A percentile compares a stretch with the other conserved stretches of the same genome.
Evolutionary conservation across 2,797 vertebrate genomes (phyloP).

Genomic region (Platyrinchus mystaceus): DNA sequence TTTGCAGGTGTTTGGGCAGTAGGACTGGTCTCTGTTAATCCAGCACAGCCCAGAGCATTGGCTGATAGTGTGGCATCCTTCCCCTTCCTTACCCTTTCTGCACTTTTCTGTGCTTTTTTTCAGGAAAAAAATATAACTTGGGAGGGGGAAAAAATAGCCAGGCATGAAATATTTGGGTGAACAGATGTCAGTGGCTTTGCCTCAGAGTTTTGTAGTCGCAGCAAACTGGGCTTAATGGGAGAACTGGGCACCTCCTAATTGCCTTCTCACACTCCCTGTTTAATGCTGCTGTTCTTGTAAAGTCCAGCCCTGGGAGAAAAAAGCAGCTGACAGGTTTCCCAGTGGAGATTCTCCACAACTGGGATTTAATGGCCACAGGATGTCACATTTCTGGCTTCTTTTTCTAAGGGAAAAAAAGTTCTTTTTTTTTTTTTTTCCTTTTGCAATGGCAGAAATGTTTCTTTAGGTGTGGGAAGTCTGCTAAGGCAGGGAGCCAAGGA

Average conservation of each 20-base stretch:
- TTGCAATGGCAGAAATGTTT: not conserved
- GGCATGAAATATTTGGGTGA: not conserved
- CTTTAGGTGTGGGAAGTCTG: not conserved
- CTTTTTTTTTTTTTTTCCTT: not conserved
- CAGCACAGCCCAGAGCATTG: not conserved
- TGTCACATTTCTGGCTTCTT: not conserved
- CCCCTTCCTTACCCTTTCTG: not conserved
- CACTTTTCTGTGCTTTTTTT: not conserved
- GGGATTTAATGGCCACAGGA: not conserved
- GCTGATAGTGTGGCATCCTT: not conserved
- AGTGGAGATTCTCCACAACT: not conserved
- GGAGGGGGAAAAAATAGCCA: accelerated
- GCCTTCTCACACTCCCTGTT: no score
- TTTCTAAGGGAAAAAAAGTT: not conserved
- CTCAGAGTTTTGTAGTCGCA: not conserved
- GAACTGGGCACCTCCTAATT: not conserved
- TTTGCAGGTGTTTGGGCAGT: not conserved
- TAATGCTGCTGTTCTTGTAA: no score
- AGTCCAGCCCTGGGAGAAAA: no score
- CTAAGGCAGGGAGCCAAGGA: not conserved
- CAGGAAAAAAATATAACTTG: not conserved
- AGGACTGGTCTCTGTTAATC: not conserved
- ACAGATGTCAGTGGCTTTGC: not conserved
- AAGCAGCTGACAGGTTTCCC: not conserved
- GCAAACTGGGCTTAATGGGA: not conserved